Percentiles rank a stretch among this genome's conserved stretches.
These are phyloP conservation scores for Hypocryptadius cinnamomeus DNA, from an alignment of 2,113 vertebrate genomes.

Conservation along the genomic window DNA sequence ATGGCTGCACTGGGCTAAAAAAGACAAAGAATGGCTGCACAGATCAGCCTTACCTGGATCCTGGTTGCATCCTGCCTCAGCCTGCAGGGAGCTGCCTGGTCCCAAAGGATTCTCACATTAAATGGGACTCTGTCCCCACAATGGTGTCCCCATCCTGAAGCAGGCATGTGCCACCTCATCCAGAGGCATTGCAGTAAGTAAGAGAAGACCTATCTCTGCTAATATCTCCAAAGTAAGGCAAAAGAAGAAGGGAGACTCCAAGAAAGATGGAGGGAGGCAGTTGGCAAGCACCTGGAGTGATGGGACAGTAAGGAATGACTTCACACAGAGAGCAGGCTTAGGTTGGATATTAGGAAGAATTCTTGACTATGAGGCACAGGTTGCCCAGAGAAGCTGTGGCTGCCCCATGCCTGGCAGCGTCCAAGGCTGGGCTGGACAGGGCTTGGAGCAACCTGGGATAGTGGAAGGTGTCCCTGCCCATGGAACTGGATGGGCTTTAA, in stretches of 20 bases:
- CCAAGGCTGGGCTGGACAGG: fast-evolving
- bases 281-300: background rate
- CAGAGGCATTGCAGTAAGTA: background rate
- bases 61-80: background rate
- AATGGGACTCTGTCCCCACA: background rate
- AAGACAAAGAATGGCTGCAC: background rate
- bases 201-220: background rate
- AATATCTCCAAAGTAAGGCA: background rate
- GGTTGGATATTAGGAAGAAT: background rate
- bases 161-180: background rate
- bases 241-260: background rate
- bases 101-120: fast-evolving
- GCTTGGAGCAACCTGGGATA: fast-evolving
- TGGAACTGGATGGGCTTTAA: background rate
- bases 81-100: background rate
- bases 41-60: background rate
- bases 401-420: background rate
- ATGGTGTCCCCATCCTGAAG: background rate
- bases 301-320: background rate
- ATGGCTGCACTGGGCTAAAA: background rate
- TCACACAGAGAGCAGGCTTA: background rate
- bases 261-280: background rate
- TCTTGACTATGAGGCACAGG: background rate
- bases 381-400: background rate
- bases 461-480: background rate